A percentile compares a stretch with the other conserved stretches of the same genome.
phyloP scores from a whole-genome alignment of 1,140 invertebrate genomes.

The Diorhabda elongata region DNA sequence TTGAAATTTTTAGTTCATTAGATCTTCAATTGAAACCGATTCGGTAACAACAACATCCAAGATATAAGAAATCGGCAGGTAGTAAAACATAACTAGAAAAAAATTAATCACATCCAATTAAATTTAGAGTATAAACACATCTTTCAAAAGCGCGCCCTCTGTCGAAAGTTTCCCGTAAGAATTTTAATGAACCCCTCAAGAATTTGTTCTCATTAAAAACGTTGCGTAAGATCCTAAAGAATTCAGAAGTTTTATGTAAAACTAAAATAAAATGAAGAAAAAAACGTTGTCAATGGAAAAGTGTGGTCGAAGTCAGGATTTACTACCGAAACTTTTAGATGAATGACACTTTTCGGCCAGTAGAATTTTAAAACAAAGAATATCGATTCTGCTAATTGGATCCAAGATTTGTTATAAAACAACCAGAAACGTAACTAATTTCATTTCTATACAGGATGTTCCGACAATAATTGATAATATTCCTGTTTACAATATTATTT shows the following conservation, averaged over 20 bases:
- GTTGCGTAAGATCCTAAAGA: background rate
- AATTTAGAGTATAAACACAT: background rate
- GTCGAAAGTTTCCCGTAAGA: background rate
- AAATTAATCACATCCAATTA: slow-evolving; percentile 3
- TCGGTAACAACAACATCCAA: background rate
- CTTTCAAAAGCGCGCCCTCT: background rate
- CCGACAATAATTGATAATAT: too few relatives aligned
- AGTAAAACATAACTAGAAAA: background rate
- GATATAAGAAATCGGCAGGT: background rate
- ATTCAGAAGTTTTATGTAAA: background rate
- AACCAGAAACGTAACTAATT: too few relatives aligned
- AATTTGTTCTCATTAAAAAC: background rate
- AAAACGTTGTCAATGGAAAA: background rate
- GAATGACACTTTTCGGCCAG: background rate
- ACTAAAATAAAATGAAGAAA: background rate
- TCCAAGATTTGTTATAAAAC: background rate
- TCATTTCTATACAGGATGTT: too few relatives aligned
- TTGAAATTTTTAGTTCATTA: background rate
- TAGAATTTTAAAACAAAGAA: slow-evolving; percentile 3
- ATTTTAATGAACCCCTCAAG: slow-evolving; percentile 2
- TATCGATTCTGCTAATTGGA: background rate
- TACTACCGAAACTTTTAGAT: background rate
- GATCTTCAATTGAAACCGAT: background rate
- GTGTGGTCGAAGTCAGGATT: background rate
- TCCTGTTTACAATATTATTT: background rate